A percentile compares a stretch with the other conserved stretches of the same genome.
Conservation (phyloP, 2,797 vertebrate genomes). For the Gobionotothen gibberifrons region DNA sequence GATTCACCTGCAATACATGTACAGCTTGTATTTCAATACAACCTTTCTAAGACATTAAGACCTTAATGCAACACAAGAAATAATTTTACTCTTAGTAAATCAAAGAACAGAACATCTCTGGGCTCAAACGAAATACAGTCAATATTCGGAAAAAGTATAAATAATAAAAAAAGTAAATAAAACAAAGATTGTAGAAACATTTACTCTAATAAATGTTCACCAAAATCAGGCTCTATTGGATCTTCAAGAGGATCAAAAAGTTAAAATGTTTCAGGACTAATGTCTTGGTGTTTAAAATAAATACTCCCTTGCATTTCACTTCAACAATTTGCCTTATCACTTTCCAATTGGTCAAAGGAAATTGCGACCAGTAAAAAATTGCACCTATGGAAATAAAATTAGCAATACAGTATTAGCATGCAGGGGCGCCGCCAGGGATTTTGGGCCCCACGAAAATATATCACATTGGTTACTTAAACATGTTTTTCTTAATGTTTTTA, state of each 20-base stretch:
- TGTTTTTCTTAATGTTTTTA: too few relatives aligned
- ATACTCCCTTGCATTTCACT: neutral
- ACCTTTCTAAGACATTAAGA: neutral
- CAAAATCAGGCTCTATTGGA: neutral
- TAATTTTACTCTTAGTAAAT: neutral
- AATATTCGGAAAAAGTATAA: neutral
- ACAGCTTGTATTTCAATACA: neutral
- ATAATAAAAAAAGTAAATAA: too few relatives aligned
- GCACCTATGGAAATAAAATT: neutral
- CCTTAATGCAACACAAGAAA: slow-evolving; percentile 3
- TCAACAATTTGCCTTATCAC: neutral
- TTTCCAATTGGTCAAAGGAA: neutral
- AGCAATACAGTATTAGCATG: neutral
- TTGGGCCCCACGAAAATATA: too few relatives aligned
- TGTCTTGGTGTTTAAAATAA: neutral
- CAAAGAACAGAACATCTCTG: neutral
- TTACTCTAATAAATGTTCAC: neutral
- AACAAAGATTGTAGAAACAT: too few relatives aligned
- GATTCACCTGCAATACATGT: neutral
- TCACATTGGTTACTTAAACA: too few relatives aligned
- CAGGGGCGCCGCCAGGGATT: too few relatives aligned
- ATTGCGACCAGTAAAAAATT: neutral
- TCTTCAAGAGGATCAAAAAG: neutral
- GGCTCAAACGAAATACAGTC: neutral
- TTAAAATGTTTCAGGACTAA: neutral